phyloP scores from a whole-genome alignment of 2,113 vertebrate genomes.

The Thamnophis sirtalis region DNA sequence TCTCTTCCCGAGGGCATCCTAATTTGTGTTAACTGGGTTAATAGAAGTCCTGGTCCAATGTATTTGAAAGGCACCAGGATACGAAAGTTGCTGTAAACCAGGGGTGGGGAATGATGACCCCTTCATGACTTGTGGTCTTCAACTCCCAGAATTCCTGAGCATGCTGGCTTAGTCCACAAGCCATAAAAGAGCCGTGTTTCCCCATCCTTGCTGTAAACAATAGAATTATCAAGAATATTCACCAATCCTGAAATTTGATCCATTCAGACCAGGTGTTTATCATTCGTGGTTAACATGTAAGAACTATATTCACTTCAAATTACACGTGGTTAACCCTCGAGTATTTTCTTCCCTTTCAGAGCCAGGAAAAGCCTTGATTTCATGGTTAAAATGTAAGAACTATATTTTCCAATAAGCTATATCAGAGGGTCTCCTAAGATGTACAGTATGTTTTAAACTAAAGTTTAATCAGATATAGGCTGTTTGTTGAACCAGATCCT shows the following conservation, averaged over 20 bases:
- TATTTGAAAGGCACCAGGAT: neutral
- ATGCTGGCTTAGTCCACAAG: no score
- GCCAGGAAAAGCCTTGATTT: conserved; percentile 17
- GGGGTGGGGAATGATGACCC: no score
- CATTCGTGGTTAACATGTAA: no score
- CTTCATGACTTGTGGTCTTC: no score
- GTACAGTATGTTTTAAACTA: conserved; percentile 39
- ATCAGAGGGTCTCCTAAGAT: conserved; percentile 45
- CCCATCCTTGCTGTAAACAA: conserved; percentile 6
- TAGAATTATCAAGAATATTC: conserved; percentile 31
- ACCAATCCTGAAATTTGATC: conserved; percentile 34
- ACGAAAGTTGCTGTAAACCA: conserved; percentile 14
- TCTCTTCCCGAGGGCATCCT: neutral
- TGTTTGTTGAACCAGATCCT: conserved; percentile 58
- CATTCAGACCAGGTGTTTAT: conserved; percentile 38
- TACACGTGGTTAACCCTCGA: conserved; percentile 17
- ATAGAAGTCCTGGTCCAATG: neutral
- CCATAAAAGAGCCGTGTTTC: no score
- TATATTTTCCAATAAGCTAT: conserved; percentile 41
- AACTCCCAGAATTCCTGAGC: no score
- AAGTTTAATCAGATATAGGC: conserved; percentile 61
- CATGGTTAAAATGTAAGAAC: conserved; percentile 40
- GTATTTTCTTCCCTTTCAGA: neutral
- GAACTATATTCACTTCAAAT: conserved; percentile 47
- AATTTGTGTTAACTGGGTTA: neutral